Evolutionary conservation across 2,888 invertebrate genomes (phyloP).

Genomic region (Caenorhabditis drosophilae): DNA sequence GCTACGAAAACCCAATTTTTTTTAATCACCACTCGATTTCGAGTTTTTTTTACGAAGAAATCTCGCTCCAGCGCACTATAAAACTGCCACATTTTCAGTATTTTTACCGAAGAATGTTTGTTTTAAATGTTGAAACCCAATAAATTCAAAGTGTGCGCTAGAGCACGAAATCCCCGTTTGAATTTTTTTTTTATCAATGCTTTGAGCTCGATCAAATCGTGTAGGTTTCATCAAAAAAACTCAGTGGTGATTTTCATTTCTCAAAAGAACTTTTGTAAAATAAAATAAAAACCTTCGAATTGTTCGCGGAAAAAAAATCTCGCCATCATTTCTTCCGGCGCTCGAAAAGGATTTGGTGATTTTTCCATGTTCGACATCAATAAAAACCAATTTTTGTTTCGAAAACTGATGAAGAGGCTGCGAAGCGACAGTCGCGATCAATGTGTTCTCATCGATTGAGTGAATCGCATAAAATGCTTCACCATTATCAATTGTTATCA

Average conservation of each 20-base stretch:
- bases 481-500: constrained; percentile 42
- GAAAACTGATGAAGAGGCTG: constrained; percentile 61
- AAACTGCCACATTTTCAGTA: no score
- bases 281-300: constrained; percentile 18
- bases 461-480: constrained; percentile 49
- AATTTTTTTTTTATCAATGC: no score
- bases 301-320: constrained; percentile 61
- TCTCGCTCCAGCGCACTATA: no score
- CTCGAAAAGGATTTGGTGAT: constrained; percentile 41
- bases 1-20: no score
- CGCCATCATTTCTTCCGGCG: constrained; percentile 55
- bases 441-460: constrained; percentile 51
- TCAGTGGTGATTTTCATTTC: not conserved
- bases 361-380: constrained; percentile 41
- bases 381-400: constrained; percentile 55
- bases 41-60: no score
- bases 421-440: constrained; percentile 50
- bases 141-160: no score
- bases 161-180: no score
- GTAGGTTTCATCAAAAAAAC: no score
- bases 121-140: no score
- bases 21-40: no score
- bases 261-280: not conserved
- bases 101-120: no score
- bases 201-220: no score